Percentiles rank a stretch among this genome's conserved stretches.
Evolutionary conservation across 2,888 invertebrate genomes (phyloP).

Genomic region (Thereva nobilitata): DNA sequence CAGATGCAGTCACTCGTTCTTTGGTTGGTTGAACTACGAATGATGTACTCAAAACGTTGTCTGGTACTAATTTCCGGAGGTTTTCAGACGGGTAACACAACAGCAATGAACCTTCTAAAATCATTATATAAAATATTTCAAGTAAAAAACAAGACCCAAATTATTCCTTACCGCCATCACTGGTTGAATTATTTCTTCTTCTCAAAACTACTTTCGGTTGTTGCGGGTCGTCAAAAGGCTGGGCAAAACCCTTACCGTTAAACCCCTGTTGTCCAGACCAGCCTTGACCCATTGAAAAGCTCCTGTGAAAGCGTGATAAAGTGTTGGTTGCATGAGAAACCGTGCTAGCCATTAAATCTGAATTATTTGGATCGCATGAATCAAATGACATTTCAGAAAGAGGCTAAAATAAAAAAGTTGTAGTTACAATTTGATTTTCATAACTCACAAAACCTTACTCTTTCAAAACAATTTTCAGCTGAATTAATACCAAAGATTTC

Average conservation of each 20-base stretch:
- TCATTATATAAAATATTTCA: background rate
- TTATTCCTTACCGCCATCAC: constrained; percentile 58
- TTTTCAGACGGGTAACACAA: constrained; percentile 89
- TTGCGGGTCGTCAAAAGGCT: constrained; percentile 40
- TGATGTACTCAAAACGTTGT: constrained; percentile 60
- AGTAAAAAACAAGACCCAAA: background rate
- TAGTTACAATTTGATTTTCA: background rate
- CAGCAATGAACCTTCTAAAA: constrained; percentile 58
- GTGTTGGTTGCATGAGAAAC: constrained; percentile 47
- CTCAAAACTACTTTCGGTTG: constrained; percentile 60
- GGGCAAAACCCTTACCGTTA: constrained; percentile 25
- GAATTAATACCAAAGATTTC: constrained; percentile 56
- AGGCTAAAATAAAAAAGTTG: constrained; percentile 46
- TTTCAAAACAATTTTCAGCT: constrained; percentile 55
- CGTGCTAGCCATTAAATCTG: constrained; percentile 52
- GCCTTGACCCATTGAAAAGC: constrained; percentile 82
- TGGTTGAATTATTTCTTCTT: constrained; percentile 72
- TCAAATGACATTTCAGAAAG: constrained; percentile 58
- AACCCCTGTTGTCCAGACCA: constrained; percentile 46
- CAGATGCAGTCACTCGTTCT: constrained; percentile 22
- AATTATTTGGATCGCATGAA: constrained; percentile 56
- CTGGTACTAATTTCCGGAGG: constrained; percentile 77
- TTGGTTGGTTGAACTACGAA: constrained; percentile 51
- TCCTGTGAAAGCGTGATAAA: constrained; percentile 70
- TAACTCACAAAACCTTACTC: constrained; percentile 46